A percentile compares a stretch with the other conserved stretches of the same genome.
Evolutionary conservation across 2,113 vertebrate species (phyloP).

Genomic region (Sterna hirundo): DNA sequence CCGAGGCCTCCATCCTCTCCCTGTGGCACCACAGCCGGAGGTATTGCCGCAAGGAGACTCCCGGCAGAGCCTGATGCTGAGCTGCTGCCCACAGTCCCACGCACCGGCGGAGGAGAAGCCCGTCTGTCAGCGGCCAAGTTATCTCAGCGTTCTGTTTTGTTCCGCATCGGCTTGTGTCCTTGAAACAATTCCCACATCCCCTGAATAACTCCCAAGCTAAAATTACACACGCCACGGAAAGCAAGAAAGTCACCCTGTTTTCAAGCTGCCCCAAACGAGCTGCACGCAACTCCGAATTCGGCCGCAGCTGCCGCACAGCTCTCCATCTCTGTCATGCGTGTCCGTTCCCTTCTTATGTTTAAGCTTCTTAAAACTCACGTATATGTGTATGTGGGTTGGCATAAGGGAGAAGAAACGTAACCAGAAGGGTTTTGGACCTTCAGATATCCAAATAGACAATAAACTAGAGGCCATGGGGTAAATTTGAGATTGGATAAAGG

Average conservation of each 20-base stretch:
- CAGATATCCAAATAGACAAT: neutral
- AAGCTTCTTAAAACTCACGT: neutral
- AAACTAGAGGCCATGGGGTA: neutral
- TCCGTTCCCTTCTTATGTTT: neutral
- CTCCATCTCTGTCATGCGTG: neutral
- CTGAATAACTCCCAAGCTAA: neutral
- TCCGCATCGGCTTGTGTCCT: neutral
- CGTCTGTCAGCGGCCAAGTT: neutral
- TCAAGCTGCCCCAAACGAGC: neutral
- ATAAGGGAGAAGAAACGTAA: neutral
- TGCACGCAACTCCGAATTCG: accelerated
- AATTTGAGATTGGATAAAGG: neutral
- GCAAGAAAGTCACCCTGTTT: neutral
- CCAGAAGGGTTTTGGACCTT: neutral
- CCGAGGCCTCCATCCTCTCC: neutral
- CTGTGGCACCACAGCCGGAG: accelerated
- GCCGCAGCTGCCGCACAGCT: neutral
- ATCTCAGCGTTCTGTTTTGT: neutral
- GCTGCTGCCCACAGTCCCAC: neutral
- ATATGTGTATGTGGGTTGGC: neutral
- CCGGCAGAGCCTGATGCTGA: accelerated
- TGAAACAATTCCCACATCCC: neutral
- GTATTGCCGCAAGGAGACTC: neutral
- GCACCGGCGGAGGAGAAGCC: accelerated
- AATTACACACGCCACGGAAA: neutral